Conservation (phyloP, 1,140 invertebrate genomes). For the Zaprionus tsacasi region DNA sequence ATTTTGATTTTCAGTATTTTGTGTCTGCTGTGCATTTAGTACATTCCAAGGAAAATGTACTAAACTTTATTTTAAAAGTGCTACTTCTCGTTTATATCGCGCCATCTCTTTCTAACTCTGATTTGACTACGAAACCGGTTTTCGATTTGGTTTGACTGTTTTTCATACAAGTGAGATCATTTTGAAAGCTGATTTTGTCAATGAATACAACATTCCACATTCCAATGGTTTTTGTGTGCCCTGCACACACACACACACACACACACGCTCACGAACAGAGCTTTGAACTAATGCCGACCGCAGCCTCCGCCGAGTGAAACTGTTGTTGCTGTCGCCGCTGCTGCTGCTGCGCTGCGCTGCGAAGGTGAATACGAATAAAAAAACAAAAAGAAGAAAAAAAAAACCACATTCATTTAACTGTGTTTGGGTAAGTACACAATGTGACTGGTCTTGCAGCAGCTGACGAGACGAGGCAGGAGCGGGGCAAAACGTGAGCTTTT, state of each 20-base stretch:
- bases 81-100: slow-evolving; percentile 8
- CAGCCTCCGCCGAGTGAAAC: slow-evolving; percentile 24
- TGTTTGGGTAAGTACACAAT: slow-evolving; percentile 43
- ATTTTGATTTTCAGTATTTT: neutral
- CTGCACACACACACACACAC: slow-evolving; percentile 25
- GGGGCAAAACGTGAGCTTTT: slow-evolving; percentile 22
- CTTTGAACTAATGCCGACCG: slow-evolving; percentile 78
- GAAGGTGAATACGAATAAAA: slow-evolving; percentile 45
- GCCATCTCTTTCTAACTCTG: slow-evolving; percentile 41
- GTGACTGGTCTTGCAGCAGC: slow-evolving; percentile 35
- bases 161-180: slow-evolving; percentile 84
- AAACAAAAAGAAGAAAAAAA: slow-evolving; percentile 29
- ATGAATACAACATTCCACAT: slow-evolving; percentile 83
- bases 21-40: slow-evolving; percentile 1
- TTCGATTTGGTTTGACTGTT: slow-evolving; percentile 85
- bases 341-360: slow-evolving; percentile 6
- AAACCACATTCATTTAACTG: slow-evolving; percentile 19
- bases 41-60: slow-evolving; percentile 53
- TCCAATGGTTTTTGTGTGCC: slow-evolving; percentile 63
- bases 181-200: slow-evolving; percentile 85
- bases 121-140: slow-evolving; percentile 84
- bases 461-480: neutral
- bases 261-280: slow-evolving; percentile 59
- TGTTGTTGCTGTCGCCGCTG: slow-evolving; percentile 18
- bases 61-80: slow-evolving; percentile 50